Base-by-base conservation (phyloP, 2,797 vertebrate genomes). In the Pseudomugil gertrudae region DNA sequence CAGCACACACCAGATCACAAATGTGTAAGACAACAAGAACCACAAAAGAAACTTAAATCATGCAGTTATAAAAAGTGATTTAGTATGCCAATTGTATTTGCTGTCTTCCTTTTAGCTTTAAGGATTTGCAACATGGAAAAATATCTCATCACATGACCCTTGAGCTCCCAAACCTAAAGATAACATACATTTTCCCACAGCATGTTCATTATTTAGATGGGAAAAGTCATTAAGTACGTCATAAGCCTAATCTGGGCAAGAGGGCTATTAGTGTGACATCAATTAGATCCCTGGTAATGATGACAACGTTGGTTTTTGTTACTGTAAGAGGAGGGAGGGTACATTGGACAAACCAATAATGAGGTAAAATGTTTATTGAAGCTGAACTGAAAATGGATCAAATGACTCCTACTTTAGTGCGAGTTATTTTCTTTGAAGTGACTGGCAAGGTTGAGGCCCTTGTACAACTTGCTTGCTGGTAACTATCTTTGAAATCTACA, bases 141-240 rank as follows among this genome's bases (percentile, higher is more conserved):
- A 62, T 5, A 14, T n/a, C 38, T 6, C 62, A 4, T 15, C 7
- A 51, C 19, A 48, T 57, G 15, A 51, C 21, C 47, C 58, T 3
- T n/a, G 4, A 21, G 3, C 19, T 48, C 47, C 57, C 4, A 56
- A 27, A 40, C 4, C 11, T 57, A 32, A 67, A 59, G 19, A 59
- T 15, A 47, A 55, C 32, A 26, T n/a, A n/a, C 9, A 72, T 83
- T 85, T 58, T 57, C 40, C 72, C 26, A 72, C 8, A 26, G 45
- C 52, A 43, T 10, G 55, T 90, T 67, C 75, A 90, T 90, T 89
- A 90, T 90, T 89, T 69, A 92, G 52, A 82, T 68, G 66, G 72
- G 80, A 84, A 86, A 78, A 69, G 57, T 58, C 53, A 69, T 36
- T 63, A 30, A 84, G 68, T 56, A 5, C 58, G 53, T 74, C 74